Conservation (phyloP, 2,797 vertebrate genomes). For the Pangasius sanitwongsei region DNA sequence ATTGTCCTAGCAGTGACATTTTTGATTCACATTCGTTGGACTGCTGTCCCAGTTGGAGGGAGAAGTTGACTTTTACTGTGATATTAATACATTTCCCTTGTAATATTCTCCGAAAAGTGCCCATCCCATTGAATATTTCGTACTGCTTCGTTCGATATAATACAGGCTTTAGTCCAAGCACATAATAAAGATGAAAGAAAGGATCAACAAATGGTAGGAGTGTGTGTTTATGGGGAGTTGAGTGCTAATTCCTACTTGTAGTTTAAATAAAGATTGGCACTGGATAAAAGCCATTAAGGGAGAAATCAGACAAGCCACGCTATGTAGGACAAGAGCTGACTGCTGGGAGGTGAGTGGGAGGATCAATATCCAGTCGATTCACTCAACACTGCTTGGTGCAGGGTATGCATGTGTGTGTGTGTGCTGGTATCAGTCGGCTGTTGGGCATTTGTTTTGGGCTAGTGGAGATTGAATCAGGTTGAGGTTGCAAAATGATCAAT, state of each 20-base stretch:
- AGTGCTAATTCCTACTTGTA: constrained; percentile 84
- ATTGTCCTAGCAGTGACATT: constrained; percentile 68
- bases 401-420: constrained; percentile 45
- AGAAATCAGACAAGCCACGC: constrained; percentile 84
- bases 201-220: constrained; percentile 8
- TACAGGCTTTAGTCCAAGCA: background rate
- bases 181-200: background rate
- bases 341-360: constrained; percentile 83
- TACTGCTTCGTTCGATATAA: background rate
- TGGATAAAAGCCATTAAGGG: constrained; percentile 86
- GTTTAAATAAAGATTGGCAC: constrained; percentile 87
- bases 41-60: background rate
- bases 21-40: constrained; percentile 67
- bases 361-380: constrained; percentile 83
- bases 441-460: constrained; percentile 56
- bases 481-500: constrained; percentile 62
- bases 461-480: constrained; percentile 62
- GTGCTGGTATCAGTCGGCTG: constrained; percentile 46
- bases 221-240: constrained; percentile 5
- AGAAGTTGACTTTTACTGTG: background rate
- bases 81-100: background rate
- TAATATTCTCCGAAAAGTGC: background rate
- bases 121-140: background rate
- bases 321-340: constrained; percentile 86
- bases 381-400: constrained; percentile 76